These are phyloP conservation scores for Chaetodon trifasciatus DNA, from an alignment of 2,797 vertebrate genomes.

Conservation along the genomic window DNA sequence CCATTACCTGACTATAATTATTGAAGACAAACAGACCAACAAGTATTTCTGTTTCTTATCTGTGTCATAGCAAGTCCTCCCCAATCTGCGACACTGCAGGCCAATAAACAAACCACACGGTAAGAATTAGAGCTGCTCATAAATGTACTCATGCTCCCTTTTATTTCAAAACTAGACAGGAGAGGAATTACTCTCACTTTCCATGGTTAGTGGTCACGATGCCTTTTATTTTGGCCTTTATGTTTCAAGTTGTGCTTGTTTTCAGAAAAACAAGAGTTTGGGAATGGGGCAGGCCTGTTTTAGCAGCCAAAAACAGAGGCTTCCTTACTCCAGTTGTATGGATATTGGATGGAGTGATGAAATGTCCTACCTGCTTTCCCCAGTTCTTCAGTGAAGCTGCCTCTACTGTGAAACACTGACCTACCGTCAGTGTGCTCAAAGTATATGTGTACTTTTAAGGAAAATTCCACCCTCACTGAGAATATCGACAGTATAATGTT, in stretches of 20 bases:
- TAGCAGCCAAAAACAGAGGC: slow-evolving; percentile 73
- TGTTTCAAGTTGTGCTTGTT: slow-evolving; percentile 72
- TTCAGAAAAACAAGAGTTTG: slow-evolving; percentile 65
- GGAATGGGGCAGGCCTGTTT: slow-evolving; percentile 72
- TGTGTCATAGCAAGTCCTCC: slow-evolving; percentile 63
- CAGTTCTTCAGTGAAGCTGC: slow-evolving; percentile 57
- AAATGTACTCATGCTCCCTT: slow-evolving; percentile 46
- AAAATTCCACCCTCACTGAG: slow-evolving; percentile 39
- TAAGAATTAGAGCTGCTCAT: slow-evolving; percentile 41
- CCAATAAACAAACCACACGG: slow-evolving; percentile 28
- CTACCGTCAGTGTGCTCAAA: slow-evolving; percentile 64
- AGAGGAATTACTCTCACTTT: slow-evolving; percentile 53
- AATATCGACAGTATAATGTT: neutral
- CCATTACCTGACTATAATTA: slow-evolving; percentile 64
- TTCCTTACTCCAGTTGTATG: slow-evolving; percentile 76
- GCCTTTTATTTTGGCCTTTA: slow-evolving; percentile 66
- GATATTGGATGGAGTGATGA: slow-evolving; percentile 79
- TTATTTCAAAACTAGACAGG: slow-evolving; percentile 45
- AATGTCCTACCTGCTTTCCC: slow-evolving; percentile 70
- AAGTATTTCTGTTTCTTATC: slow-evolving; percentile 58
- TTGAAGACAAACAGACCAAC: slow-evolving; percentile 61
- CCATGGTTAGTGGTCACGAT: slow-evolving; percentile 55
- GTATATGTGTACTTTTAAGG: slow-evolving; percentile 47
- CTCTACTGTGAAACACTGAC: slow-evolving; percentile 48
- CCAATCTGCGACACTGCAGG: slow-evolving; percentile 49